Conservation (phyloP, 2,888 invertebrate species). For the Oconnorella tubifera region DNA sequence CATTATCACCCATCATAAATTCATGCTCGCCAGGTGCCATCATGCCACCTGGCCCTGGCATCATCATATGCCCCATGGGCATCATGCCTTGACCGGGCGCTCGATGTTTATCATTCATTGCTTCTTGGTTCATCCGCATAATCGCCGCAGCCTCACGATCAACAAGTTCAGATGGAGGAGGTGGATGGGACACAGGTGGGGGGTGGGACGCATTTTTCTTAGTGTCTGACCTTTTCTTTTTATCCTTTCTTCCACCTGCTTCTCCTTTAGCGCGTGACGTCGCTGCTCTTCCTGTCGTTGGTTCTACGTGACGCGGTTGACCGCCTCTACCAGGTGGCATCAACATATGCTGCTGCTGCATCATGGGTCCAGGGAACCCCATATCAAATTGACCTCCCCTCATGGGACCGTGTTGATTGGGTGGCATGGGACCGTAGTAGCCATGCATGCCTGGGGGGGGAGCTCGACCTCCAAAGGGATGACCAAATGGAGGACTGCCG, state of each 20-base stretch:
- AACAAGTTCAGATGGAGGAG: neutral
- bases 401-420: conserved; percentile 8
- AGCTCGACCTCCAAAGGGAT: conserved; percentile 17
- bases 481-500: conserved; percentile 7
- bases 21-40: conserved; percentile 1
- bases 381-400: conserved; percentile 1
- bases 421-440: conserved; percentile 16
- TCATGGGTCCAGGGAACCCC: neutral
- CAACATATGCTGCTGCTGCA: conserved; percentile 2
- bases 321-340: neutral
- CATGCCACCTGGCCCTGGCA: neutral
- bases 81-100: neutral
- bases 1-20: neutral
- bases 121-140: conserved; percentile 1
- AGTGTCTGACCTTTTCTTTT: conserved; percentile 23
- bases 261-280: conserved; percentile 13
- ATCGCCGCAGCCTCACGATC: neutral
- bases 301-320: neutral
- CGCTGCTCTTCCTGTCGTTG: neutral
- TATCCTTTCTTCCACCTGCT: conserved; percentile 15
- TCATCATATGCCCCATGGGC: conserved; percentile 11
- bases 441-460: conserved; percentile 27
- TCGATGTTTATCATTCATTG: conserved; percentile 1
- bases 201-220: conserved; percentile 16
- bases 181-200: neutral